Conservation (phyloP, 1,140 invertebrate species). For the Heliconius hermathena region DNA sequence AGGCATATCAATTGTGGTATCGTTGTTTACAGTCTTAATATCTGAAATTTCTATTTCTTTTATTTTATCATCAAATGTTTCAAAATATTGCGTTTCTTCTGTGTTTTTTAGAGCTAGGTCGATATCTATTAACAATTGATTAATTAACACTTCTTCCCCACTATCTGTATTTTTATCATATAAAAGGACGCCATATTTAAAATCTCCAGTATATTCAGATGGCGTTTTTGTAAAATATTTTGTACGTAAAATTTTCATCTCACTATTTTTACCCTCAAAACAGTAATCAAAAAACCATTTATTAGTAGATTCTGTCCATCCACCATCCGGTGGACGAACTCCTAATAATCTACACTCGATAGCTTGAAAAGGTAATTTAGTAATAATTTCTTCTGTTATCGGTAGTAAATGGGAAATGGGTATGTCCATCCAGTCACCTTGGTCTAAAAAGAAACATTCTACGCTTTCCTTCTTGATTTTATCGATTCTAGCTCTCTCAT, state of each 20-base stretch:
- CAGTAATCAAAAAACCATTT: conserved; percentile 68
- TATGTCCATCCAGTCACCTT: conserved; percentile 66
- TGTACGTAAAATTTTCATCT: conserved; percentile 62
- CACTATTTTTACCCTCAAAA: conserved; percentile 46
- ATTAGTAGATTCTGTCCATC: conserved; percentile 66
- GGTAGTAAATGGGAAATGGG: conserved; percentile 49
- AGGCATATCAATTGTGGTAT: neutral
- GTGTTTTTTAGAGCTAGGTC: conserved; percentile 57
- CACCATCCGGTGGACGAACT: conserved; percentile 53
- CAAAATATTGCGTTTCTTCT: conserved; percentile 56
- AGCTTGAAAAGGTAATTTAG: conserved; percentile 72
- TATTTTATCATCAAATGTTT: conserved; percentile 31
- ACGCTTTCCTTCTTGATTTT: conserved; percentile 49
- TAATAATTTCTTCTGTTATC: conserved; percentile 64
- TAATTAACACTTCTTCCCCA: conserved; percentile 57
- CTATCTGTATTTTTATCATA: conserved; percentile 59
- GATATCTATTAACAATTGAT: conserved; percentile 63
- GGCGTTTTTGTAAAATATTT: conserved; percentile 68
- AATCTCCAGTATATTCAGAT: conserved; percentile 60
- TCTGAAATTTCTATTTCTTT: neutral
- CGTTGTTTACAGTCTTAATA: neutral
- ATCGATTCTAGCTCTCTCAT: conserved; percentile 70
- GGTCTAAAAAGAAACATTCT: conserved; percentile 78
- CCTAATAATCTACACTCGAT: conserved; percentile 77
- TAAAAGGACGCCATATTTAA: conserved; percentile 70